phyloP scores from a whole-genome alignment of 2,888 invertebrate species.

The Drosophila mimica region DNA sequence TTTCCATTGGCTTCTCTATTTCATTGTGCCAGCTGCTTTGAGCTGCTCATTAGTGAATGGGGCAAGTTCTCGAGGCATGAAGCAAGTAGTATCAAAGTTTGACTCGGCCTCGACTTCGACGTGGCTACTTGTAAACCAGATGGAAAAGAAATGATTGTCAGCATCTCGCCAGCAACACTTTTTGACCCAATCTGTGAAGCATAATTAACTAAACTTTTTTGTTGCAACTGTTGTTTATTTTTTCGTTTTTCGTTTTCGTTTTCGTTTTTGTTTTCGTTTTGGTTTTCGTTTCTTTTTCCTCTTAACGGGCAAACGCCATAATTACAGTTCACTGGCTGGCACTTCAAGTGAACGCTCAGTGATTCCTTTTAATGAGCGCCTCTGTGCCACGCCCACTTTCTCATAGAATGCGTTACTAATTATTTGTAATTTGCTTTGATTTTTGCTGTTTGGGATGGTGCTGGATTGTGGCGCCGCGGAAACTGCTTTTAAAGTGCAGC shows the following conservation, averaged over 20 bases:
- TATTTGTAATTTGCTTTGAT: conserved; percentile 76
- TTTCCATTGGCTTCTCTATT: conserved; percentile 5
- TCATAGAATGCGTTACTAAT: conserved; percentile 61
- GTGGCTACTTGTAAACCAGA: conserved; percentile 23
- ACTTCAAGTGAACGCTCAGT: conserved; percentile 35
- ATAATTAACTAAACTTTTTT: conserved; percentile 60
- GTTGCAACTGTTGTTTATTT: not conserved
- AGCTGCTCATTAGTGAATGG: conserved; percentile 27
- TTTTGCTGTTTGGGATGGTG: conserved; percentile 29
- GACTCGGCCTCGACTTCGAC: conserved; percentile 8
- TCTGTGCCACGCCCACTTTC: conserved; percentile 25
- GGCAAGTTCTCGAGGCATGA: not conserved
- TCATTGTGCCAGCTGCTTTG: conserved; percentile 4
- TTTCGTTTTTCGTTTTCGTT: not conserved
- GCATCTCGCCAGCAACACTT: conserved; percentile 32
- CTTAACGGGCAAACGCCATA: conserved; percentile 53
- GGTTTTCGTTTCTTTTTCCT: not conserved
- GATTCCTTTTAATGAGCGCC: conserved; percentile 65
- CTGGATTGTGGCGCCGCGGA: not conserved
- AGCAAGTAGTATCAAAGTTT: conserved; percentile 34
- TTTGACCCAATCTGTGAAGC: conserved; percentile 34
- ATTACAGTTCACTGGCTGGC: conserved; percentile 54
- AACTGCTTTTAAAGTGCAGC: conserved; percentile 49
- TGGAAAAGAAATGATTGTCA: conserved; percentile 24
- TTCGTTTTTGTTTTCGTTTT: too few relatives aligned